Evolutionary conservation across 2,113 vertebrate genomes (phyloP).

Genomic region (Mastomys natalensis): DNA sequence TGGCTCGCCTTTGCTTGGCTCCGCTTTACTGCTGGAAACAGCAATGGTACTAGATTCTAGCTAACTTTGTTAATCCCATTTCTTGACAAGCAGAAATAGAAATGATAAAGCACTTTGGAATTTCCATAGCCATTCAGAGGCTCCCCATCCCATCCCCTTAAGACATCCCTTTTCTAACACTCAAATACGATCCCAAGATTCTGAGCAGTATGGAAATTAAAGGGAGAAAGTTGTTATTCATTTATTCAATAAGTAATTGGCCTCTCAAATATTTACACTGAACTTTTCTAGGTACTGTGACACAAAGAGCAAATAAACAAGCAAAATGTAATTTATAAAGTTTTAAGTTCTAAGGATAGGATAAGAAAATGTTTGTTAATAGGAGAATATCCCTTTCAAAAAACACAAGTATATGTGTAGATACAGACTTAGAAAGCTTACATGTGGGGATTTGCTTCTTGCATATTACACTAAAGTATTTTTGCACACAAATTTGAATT

Average conservation of each 20-base stretch:
- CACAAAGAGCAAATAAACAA: neutral
- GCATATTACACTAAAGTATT: neutral
- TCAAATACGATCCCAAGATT: slow-evolving; percentile 35
- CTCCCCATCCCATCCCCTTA: neutral
- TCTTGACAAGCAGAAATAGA: slow-evolving; percentile 58
- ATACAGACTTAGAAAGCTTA: neutral
- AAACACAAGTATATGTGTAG: neutral
- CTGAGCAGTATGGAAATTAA: neutral
- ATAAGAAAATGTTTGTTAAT: slow-evolving; percentile 26
- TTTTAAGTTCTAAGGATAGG: slow-evolving; percentile 34
- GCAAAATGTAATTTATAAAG: neutral
- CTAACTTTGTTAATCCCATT: slow-evolving; percentile 45
- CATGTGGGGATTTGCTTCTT: neutral
- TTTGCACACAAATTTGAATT: neutral
- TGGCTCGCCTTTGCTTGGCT: slow-evolving; percentile 30
- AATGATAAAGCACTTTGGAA: neutral
- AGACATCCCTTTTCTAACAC: slow-evolving; percentile 36
- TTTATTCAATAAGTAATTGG: neutral
- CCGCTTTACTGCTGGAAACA: slow-evolving; percentile 35
- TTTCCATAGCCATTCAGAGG: neutral
- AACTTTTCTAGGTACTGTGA: neutral
- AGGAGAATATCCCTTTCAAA: neutral
- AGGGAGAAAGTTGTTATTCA: slow-evolving; percentile 28
- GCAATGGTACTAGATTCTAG: slow-evolving; percentile 36
- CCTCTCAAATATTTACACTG: neutral